Conservation (phyloP, 2,888 invertebrate genomes). For the Anthoptus insignis region DNA sequence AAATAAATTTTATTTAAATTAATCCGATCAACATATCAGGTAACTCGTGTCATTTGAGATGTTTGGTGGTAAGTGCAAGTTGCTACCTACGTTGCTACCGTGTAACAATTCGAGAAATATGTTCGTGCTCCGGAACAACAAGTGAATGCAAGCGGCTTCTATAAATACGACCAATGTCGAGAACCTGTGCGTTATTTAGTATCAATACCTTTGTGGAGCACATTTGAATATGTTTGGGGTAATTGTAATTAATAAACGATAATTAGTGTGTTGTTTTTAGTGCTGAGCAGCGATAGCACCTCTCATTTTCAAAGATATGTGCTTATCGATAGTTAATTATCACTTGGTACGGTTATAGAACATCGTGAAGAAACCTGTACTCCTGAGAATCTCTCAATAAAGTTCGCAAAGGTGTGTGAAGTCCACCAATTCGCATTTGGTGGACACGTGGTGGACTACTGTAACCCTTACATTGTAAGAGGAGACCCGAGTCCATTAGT, state of each 20-base stretch:
- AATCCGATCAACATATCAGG: constrained; percentile 16
- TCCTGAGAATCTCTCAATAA: no score
- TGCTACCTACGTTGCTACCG: constrained; percentile 41
- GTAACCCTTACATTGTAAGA: no score
- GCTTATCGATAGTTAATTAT: background rate
- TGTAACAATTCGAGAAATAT: constrained; percentile 52
- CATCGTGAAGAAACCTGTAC: no score
- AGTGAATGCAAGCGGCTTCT: constrained; percentile 71
- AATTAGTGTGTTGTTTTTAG: no score
- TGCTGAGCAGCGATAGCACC: background rate
- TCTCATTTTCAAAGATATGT: no score
- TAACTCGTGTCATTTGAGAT: constrained; percentile 24
- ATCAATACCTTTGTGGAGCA: constrained; percentile 64
- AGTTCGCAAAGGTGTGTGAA: no score
- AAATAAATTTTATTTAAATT: constrained; percentile 2
- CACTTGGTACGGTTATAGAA: no score
- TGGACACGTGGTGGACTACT: no score
- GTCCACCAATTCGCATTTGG: no score
- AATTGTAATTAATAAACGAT: no score
- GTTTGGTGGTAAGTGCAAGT: constrained; percentile 27
- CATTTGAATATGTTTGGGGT: constrained; percentile 68
- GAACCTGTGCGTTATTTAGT: constrained; percentile 60
- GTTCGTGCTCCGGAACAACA: constrained; percentile 64
- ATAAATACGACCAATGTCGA: constrained; percentile 69
- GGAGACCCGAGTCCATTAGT: no score